Evolutionary conservation across 1,140 invertebrate species (phyloP).

Genomic region (Stratiolaelaps scimitus): DNA sequence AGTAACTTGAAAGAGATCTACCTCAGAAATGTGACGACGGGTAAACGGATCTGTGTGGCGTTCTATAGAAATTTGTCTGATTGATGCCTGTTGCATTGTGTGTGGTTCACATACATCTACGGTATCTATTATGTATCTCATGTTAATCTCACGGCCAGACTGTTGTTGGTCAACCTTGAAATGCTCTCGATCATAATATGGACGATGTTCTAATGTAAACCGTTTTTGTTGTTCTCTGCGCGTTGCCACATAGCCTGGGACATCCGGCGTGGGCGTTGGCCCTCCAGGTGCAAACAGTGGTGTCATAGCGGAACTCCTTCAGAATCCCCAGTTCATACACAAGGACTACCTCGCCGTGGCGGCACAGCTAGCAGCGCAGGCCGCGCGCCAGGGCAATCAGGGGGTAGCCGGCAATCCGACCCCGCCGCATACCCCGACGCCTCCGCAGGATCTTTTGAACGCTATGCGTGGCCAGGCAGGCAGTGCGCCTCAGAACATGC

Average conservation of each 20-base stretch:
- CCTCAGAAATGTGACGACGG: no score
- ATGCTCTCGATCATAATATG: neutral
- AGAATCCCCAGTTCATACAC: constrained; percentile 37
- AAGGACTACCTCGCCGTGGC: constrained; percentile 35
- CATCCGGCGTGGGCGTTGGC: neutral
- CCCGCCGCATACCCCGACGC: constrained; percentile 32
- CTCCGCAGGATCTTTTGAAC: constrained; percentile 27
- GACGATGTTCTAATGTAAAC: neutral
- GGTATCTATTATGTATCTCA: no score
- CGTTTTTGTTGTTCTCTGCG: neutral
- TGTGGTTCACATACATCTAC: no score
- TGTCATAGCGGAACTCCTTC: constrained; percentile 40
- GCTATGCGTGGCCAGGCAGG: neutral
- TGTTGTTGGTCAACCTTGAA: neutral
- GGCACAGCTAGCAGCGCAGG: constrained; percentile 32
- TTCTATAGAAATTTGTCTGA: no score
- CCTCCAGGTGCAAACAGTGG: constrained; percentile 33
- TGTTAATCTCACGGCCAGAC: neutral
- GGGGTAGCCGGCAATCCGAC: constrained; percentile 33
- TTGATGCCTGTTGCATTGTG: no score
- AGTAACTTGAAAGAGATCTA: no score
- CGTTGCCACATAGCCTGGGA: neutral
- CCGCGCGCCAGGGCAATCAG: constrained; percentile 28
- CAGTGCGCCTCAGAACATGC: neutral
- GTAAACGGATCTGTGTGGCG: no score